Percentiles rank a stretch among this genome's conserved stretches.
Evolutionary conservation across 2,888 invertebrate genomes (phyloP).

Genomic region (Drosophila emarginata): DNA sequence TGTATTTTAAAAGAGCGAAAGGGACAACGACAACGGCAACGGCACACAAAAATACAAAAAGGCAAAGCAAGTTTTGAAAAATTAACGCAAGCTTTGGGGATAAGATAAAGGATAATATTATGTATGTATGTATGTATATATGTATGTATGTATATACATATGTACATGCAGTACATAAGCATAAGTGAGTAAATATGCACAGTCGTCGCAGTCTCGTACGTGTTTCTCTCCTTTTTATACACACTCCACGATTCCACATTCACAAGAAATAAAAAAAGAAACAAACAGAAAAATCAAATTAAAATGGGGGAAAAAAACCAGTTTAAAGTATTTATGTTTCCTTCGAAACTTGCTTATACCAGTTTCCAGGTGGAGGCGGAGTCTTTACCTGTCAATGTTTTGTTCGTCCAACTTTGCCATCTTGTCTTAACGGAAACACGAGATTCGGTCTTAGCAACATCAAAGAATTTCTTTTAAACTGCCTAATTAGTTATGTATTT

Average conservation of each 20-base stretch:
- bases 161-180: slow-evolving; percentile 2
- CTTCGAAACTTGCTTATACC: not conserved
- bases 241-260: slow-evolving; percentile 1
- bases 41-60: slow-evolving; percentile 47
- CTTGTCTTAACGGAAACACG: not conserved
- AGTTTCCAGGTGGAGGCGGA: not conserved
- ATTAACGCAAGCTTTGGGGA: slow-evolving; percentile 58
- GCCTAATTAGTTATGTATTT: not conserved
- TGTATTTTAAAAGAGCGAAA: slow-evolving; percentile 30
- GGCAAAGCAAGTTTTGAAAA: slow-evolving; percentile 63
- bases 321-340: slow-evolving; percentile 6
- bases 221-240: slow-evolving; percentile 10
- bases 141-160: slow-evolving; percentile 1
- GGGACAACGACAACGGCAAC: slow-evolving; percentile 24
- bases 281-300: slow-evolving; percentile 6
- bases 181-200: not conserved
- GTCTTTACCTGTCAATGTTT: not conserved
- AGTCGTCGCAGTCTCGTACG: not conserved
- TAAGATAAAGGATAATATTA: slow-evolving; percentile 63
- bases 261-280: not conserved
- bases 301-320: not conserved
- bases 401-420: not conserved
- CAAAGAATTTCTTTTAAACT: not conserved
- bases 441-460: no score
- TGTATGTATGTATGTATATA: slow-evolving; percentile 8